Conservation (phyloP, 53 echinoderm and acorn worm genomes). For the Mesocentrotus franciscanus region DNA sequence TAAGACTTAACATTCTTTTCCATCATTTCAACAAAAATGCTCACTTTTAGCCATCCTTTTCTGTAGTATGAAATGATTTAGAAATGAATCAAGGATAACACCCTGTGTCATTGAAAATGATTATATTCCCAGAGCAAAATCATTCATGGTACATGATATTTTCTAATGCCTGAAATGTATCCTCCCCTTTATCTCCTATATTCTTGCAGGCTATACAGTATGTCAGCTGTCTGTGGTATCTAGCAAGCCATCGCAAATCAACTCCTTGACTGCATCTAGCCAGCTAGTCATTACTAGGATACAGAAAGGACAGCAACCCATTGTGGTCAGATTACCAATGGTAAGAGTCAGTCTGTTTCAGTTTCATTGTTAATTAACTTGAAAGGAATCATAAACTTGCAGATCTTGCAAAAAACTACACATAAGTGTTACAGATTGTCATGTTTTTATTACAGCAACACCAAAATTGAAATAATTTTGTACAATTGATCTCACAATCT, state of each 20-base stretch:
- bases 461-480: too few species aligned
- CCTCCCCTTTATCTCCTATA: background rate
- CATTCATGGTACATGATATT: background rate
- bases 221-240: constrained; percentile 83
- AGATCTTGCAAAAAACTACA: too few species aligned
- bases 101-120: background rate
- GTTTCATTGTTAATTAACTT: background rate
- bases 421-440: too few species aligned
- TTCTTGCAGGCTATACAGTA: constrained; percentile 79
- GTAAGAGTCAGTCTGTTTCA: constrained; percentile 56
- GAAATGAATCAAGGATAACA: background rate
- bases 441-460: too few species aligned
- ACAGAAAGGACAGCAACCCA: constrained; percentile 65
- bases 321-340: constrained; percentile 75
- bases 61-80: background rate
- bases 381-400: too few species aligned
- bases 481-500: too few species aligned
- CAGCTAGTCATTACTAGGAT: constrained; percentile 76
- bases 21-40: background rate
- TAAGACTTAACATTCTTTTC: background rate
- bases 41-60: background rate
- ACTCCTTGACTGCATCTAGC: constrained; percentile 64
- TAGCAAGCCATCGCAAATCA: constrained; percentile 37
- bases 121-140: background rate
- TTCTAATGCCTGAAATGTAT: background rate